phyloP scores from a whole-genome alignment of 92 coral and sea anemone species.

The Epizoanthus scotinus region DNA sequence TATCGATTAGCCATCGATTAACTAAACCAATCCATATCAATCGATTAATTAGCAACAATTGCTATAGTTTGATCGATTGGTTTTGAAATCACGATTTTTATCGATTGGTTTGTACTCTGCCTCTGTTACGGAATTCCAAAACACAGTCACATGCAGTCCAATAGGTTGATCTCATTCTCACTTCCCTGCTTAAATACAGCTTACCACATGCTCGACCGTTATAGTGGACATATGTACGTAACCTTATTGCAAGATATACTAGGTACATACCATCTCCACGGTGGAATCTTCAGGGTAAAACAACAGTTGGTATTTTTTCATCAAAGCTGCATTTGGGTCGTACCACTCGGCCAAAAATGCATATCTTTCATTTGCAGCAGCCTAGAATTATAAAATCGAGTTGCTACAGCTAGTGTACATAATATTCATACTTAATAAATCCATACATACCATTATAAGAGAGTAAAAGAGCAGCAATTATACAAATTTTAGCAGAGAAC shows the following conservation, averaged over 20 bases:
- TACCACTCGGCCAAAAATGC: constrained; percentile 98
- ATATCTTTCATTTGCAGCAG: constrained; percentile 82
- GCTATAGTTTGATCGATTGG: too few relatives aligned
- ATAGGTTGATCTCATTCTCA: too few relatives aligned
- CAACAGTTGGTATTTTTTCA: constrained; percentile 91
- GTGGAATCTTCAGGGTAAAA: constrained; percentile 89
- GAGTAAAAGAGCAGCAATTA: not conserved
- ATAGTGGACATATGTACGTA: not conserved
- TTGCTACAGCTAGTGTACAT: not conserved
- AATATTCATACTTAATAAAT: not conserved
- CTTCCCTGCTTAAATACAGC: not conserved
- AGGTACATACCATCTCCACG: constrained; percentile 86
- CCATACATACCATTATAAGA: constrained; percentile 61
- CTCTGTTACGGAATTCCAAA: not conserved
- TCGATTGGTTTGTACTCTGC: too few relatives aligned
- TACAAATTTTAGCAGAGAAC: not conserved
- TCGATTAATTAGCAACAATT: too few relatives aligned
- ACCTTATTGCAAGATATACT: not conserved
- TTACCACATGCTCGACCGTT: not conserved
- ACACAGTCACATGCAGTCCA: too few relatives aligned
- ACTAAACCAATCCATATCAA: too few relatives aligned
- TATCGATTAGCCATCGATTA: too few relatives aligned
- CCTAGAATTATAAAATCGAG: constrained; percentile 37
- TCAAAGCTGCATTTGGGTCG: constrained; percentile 89
- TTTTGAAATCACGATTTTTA: too few relatives aligned